Evolutionary conservation across 2,113 vertebrate genomes (phyloP).

Genomic region (Esox niger): DNA sequence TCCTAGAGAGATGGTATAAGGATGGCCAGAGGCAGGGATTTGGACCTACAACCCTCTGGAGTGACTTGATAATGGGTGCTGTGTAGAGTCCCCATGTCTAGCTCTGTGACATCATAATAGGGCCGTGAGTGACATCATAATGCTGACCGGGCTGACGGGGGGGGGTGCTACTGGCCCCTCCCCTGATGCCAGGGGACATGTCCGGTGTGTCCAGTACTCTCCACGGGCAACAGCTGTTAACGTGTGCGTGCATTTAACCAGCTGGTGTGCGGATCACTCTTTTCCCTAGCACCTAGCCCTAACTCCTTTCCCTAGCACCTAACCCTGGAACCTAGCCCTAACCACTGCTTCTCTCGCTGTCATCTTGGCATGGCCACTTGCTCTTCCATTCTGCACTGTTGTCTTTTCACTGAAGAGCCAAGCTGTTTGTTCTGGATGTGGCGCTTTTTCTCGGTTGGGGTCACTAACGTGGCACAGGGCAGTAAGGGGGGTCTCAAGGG

Average conservation of each 20-base stretch:
- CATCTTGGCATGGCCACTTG: conserved; percentile 43
- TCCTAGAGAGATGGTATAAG: too few species aligned
- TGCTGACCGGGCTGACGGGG: background rate
- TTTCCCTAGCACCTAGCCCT: conserved; percentile 30
- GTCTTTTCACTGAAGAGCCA: conserved; percentile 14
- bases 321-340: conserved; percentile 31
- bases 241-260: conserved; percentile 35
- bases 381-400: conserved; percentile 15
- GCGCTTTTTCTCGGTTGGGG: conserved; percentile 2
- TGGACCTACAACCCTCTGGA: too few species aligned
- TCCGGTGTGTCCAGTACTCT: conserved; percentile 61
- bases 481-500: too few species aligned
- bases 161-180: background rate
- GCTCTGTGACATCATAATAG: too few species aligned
- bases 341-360: conserved; percentile 45
- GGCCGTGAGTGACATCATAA: too few species aligned
- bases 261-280: conserved; percentile 1
- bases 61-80: too few species aligned
- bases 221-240: conserved; percentile 44
- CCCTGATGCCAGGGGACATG: conserved; percentile 14
- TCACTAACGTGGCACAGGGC: conserved; percentile 41
- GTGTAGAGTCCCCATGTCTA: too few species aligned
- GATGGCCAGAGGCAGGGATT: too few species aligned
- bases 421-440: background rate
- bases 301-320: conserved; percentile 46